Base-by-base conservation (phyloP, 2,888 invertebrate species). In the Aspidiotus destructor region DNA sequence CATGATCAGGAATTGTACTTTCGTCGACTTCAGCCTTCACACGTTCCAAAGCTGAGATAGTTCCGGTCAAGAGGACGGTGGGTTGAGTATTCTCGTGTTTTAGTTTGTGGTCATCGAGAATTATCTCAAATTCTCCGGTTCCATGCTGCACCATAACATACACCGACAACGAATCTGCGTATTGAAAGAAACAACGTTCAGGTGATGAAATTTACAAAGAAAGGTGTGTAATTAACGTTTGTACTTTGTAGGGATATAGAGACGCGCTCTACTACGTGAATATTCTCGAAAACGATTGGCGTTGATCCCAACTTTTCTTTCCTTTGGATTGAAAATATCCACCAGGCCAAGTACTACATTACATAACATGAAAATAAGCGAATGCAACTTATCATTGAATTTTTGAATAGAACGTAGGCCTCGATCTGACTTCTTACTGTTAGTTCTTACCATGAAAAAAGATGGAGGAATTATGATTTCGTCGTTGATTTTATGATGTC, bases 201-300 rank as follows among this genome's bases (percentile, higher is more conserved):
- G 28, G 5, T 28, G 28, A 28, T 28, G 28, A 28, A 28, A 5
- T 1, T 28, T 5, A 5, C 28, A 28, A 28, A 5, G 5, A 28
- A 5, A 28, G 5, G 1, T 28, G 28, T 28, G 5, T 1, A 28
- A 28, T 28, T 28, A 5, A 28, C 5, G 28, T 1, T 5, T 5
- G 1, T 28, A 28, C 28, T 28, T 28, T 28, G 28, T 1, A 28
- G 28, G n/a, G n/a, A 48, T n/a, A 48, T 11, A 11, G 48, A 48
- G 2, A 48, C n/a, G 3, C 60, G 13, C 1, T 80, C 92, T 8
- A 92, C 92, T 73, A 90, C 81, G 72, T 88, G 83, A 76, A 94
- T 90, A 57, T 84, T 95, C 85, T 76, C 92, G 89, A 76, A 95
- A 90, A 7, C 87, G 84, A 0, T 94, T 87, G 0, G 89, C 84